These are phyloP conservation scores for Eulacestoma nigropectus DNA, from an alignment of 2,113 vertebrate species.

Conservation along the genomic window DNA sequence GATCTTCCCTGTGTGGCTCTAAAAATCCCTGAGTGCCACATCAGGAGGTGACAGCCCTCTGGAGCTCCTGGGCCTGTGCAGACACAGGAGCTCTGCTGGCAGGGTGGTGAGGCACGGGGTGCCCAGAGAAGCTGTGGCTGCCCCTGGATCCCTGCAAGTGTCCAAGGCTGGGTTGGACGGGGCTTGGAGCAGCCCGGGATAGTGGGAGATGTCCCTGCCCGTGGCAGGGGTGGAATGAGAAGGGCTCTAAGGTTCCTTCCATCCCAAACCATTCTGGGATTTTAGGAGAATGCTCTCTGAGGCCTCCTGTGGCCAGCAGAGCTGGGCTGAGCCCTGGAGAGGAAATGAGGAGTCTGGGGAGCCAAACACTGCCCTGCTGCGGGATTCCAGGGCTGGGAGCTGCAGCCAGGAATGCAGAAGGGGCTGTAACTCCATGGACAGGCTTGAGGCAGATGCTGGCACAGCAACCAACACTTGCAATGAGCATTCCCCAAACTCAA, in stretches of 20 bases:
- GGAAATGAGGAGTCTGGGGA: neutral
- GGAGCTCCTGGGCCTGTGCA: neutral
- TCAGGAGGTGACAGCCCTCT: neutral
- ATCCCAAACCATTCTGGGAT: neutral
- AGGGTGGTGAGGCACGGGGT: neutral
- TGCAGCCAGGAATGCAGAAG: neutral
- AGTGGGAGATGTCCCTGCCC: neutral
- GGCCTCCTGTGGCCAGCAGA: neutral
- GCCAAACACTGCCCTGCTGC: neutral
- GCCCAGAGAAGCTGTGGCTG: neutral
- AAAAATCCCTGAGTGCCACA: neutral
- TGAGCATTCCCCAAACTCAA: rapidly evolving
- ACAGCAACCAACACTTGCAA: neutral
- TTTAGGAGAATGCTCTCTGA: neutral
- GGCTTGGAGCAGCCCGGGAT: rapidly evolving
- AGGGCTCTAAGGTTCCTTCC: neutral
- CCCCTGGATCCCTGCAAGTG: neutral
- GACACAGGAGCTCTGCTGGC: neutral
- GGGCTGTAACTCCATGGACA: neutral
- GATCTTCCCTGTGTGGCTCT: neutral
- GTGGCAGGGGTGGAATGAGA: neutral
- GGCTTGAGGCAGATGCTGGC: neutral
- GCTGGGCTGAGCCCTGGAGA: neutral
- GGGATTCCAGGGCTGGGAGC: neutral
- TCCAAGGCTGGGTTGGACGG: neutral